Evolutionary conservation across 2,888 invertebrate genomes (phyloP).

Genomic region (Nipponacmea schrenckii): DNA sequence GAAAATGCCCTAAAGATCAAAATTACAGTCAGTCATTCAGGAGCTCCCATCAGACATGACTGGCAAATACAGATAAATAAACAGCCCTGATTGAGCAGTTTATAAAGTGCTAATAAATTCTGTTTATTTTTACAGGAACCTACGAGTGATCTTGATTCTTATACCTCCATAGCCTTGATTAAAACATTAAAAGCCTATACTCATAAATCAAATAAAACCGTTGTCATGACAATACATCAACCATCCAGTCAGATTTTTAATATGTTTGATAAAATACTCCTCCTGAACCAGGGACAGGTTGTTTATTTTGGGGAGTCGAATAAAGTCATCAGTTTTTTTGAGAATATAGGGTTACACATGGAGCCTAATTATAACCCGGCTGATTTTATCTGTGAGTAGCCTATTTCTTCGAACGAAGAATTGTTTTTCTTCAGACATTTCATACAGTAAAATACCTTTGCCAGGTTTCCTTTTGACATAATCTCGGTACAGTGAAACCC

Average conservation of each 20-base stretch:
- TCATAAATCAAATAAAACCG: conserved; percentile 80
- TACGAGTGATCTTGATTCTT: conserved; percentile 84
- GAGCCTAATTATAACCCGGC: conserved; percentile 85
- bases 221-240: conserved; percentile 83
- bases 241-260: conserved; percentile 87
- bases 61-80: too few relatives aligned
- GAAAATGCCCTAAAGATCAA: too few relatives aligned
- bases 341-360: conserved; percentile 77
- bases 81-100: too few relatives aligned
- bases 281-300: conserved; percentile 73
- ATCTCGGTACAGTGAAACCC: too few relatives aligned
- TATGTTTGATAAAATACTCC: conserved; percentile 81
- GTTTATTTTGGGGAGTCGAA: conserved; percentile 73
- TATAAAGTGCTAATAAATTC: too few relatives aligned
- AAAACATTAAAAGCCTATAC: conserved; percentile 80
- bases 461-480: too few relatives aligned
- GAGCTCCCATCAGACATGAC: too few relatives aligned
- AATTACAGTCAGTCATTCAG: too few relatives aligned
- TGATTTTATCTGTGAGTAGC: conserved; percentile 72
- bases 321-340: conserved; percentile 79
- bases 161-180: conserved; percentile 81
- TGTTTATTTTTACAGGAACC: conserved; percentile 75
- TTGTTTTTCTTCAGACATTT: too few relatives aligned
- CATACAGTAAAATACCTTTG: too few relatives aligned
- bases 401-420: too few relatives aligned